Conservation (phyloP, 2,797 vertebrate genomes). For the Phrynocephalus guinanensis region DNA sequence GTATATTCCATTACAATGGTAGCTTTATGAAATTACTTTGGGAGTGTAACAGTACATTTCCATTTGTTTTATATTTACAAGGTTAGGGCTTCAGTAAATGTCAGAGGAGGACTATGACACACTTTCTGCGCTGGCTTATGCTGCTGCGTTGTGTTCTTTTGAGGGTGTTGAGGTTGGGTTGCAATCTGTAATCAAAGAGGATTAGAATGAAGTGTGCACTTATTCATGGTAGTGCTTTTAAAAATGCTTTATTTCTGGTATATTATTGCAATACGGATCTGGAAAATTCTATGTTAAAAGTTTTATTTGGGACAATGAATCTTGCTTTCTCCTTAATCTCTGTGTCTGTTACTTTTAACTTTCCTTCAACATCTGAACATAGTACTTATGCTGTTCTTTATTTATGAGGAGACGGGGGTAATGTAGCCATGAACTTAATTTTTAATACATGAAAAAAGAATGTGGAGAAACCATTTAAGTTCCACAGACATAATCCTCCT, state of each 20-base stretch:
- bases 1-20: too few species aligned
- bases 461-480: neutral
- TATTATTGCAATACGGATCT: neutral
- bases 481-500: neutral
- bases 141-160: neutral
- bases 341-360: neutral
- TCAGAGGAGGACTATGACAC: too few species aligned
- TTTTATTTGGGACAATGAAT: neutral
- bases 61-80: too few species aligned
- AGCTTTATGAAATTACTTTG: too few species aligned
- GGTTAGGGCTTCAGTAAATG: too few species aligned
- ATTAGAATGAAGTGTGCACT: neutral
- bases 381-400: neutral
- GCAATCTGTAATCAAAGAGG: neutral
- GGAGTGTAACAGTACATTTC: too few species aligned
- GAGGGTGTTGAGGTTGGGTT: neutral
- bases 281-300: neutral
- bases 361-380: neutral
- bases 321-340: too few species aligned
- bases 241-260: neutral
- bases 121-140: too few species aligned
- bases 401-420: too few species aligned
- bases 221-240: too few species aligned
- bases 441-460: neutral
- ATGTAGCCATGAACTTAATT: neutral